phyloP scores from a whole-genome alignment of 2,113 vertebrate species.

The Phyllostomus discolor region DNA sequence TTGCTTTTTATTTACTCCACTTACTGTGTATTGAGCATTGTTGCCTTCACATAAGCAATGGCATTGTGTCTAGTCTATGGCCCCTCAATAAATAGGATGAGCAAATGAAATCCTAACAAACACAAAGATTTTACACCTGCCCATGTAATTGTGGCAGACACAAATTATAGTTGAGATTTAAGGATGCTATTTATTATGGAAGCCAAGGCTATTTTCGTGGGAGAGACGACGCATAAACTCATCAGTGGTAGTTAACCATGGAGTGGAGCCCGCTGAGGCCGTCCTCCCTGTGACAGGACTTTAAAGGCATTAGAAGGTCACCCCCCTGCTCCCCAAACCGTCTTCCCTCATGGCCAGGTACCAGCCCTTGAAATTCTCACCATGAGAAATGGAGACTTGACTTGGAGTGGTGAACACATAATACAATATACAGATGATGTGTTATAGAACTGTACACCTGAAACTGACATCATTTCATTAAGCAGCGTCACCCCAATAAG shows the following conservation, averaged over 20 bases:
- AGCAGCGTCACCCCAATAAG: neutral
- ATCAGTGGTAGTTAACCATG: neutral
- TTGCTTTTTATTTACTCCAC: neutral
- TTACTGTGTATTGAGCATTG: neutral
- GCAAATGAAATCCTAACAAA: constrained; percentile 44
- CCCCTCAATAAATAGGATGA: constrained; percentile 36
- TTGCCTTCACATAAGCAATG: neutral
- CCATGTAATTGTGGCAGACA: constrained; percentile 47
- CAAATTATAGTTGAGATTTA: constrained; percentile 21
- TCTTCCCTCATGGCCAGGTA: neutral
- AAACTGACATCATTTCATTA: neutral
- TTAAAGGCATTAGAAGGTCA: neutral
- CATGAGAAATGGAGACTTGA: neutral
- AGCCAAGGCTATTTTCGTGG: neutral
- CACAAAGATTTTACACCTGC: constrained; percentile 38
- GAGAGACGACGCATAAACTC: neutral
- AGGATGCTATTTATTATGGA: constrained; percentile 51
- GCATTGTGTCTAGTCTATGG: neutral
- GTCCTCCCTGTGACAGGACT: neutral
- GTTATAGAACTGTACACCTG: neutral
- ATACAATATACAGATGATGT: neutral
- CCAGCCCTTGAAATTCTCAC: neutral
- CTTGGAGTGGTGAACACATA: neutral
- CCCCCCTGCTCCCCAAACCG: neutral
- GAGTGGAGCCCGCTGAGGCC: neutral